These are phyloP conservation scores for Ctenochaetus hawaiiensis DNA, from an alignment of 2,797 vertebrate genomes.

Conservation along the genomic window DNA sequence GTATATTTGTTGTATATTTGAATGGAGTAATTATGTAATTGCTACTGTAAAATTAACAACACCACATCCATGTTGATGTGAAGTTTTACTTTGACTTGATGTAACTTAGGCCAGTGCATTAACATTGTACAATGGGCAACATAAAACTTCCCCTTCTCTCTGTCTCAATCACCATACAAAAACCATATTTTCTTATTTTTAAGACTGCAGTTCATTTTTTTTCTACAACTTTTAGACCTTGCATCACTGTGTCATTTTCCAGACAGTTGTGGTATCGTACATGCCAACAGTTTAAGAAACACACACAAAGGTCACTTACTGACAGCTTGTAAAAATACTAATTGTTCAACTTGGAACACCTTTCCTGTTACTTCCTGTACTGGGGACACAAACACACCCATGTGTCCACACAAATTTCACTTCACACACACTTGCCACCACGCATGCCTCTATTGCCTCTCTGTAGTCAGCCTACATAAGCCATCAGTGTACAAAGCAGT, in stretches of 20 bases:
- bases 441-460: conserved; percentile 23
- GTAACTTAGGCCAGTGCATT: not conserved
- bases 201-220: not conserved
- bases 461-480: conserved; percentile 45
- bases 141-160: not conserved
- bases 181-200: not conserved
- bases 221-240: not conserved
- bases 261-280: not conserved
- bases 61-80: not conserved
- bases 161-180: not conserved
- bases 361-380: conserved; percentile 1
- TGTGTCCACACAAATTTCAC: not conserved
- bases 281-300: not conserved
- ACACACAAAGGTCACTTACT: conserved; percentile 7
- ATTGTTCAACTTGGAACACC: conserved; percentile 1
- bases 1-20: not conserved
- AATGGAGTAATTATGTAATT: not conserved
- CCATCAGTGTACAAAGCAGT: conserved; percentile 66
- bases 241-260: not conserved
- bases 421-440: conserved; percentile 12
- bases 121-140: not conserved
- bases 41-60: not conserved
- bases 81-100: not conserved
- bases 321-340: not conserved
- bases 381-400: conserved; percentile 4